Conservation (phyloP, 1,140 invertebrate species). For the Rhyacophila brunnea region DNA sequence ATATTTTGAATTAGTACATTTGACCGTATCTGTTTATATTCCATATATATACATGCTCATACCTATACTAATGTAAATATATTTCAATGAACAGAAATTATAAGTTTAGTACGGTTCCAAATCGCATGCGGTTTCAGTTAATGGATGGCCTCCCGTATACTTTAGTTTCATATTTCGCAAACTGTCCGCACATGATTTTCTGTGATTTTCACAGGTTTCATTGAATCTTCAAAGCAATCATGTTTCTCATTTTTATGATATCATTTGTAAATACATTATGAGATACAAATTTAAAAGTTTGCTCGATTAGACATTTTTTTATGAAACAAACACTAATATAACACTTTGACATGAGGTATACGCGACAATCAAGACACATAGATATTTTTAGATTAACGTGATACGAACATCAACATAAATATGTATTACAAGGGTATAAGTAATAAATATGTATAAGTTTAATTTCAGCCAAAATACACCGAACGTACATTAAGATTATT, state of each 20-base stretch:
- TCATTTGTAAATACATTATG: slow-evolving; percentile 24
- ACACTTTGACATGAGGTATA: slow-evolving; percentile 45
- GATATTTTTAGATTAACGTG: slow-evolving; percentile 41
- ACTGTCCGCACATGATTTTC: no score
- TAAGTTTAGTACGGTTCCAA: no score
- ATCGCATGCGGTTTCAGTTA: no score
- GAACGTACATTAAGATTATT: slow-evolving; percentile 36
- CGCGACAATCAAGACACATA: slow-evolving; percentile 52
- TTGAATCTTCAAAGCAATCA: not conserved
- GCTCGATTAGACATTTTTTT: slow-evolving; percentile 9
- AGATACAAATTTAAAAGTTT: slow-evolving; percentile 16
- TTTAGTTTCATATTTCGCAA: no score
- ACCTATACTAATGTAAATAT: no score
- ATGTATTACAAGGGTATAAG: slow-evolving; percentile 22
- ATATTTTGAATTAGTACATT: no score
- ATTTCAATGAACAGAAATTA: no score
- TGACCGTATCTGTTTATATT: no score
- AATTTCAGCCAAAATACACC: slow-evolving; percentile 45
- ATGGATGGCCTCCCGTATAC: no score
- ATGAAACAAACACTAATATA: slow-evolving; percentile 15
- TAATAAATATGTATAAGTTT: slow-evolving; percentile 39
- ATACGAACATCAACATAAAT: slow-evolving; percentile 33
- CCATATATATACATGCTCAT: no score
- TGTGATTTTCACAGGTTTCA: not conserved
- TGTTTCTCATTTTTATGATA: not conserved